Evolutionary conservation across 2,888 invertebrate genomes (phyloP).

Genomic region (Copidosoma aretas): DNA sequence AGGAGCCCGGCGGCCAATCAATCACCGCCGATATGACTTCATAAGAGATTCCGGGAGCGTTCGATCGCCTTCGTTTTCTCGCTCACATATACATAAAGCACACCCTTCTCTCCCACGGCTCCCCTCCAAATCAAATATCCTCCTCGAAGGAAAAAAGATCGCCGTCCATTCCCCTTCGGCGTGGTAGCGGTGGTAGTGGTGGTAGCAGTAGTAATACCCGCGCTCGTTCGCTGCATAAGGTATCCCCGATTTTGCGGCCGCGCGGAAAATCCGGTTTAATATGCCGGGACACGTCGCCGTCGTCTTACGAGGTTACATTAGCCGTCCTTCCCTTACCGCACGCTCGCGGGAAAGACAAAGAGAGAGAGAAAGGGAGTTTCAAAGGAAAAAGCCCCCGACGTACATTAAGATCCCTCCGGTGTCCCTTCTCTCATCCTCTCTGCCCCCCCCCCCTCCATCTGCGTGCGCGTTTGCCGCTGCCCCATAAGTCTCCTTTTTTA

Average conservation of each 20-base stretch:
- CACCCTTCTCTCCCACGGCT: not conserved
- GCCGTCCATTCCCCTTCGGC: not conserved
- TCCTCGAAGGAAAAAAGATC: conserved; percentile 1
- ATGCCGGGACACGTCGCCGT: conserved; percentile 56
- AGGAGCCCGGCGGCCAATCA: not conserved
- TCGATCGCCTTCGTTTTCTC: conserved; percentile 22
- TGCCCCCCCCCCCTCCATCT: not conserved
- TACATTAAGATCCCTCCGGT: not conserved
- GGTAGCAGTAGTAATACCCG: too few relatives aligned
- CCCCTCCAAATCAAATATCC: conserved; percentile 1
- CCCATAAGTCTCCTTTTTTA: not conserved
- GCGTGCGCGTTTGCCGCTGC: not conserved
- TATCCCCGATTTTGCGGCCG: conserved; percentile 46
- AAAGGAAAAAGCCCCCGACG: conserved; percentile 6
- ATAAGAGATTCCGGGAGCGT: conserved; percentile 31
- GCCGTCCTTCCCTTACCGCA: conserved; percentile 37
- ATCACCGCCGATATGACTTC: conserved; percentile 16
- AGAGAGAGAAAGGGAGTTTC: conserved; percentile 3
- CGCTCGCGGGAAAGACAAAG: conserved; percentile 26
- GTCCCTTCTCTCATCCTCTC: not conserved
- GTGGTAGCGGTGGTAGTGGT: conserved; percentile 1
- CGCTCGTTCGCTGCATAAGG: conserved; percentile 44
- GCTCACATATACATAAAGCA: not conserved
- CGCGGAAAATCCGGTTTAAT: conserved; percentile 52
- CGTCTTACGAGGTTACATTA: conserved; percentile 55